Evolutionary conservation across 2,888 invertebrate species (phyloP).

Genomic region (Macrosoma leucophasiata): DNA sequence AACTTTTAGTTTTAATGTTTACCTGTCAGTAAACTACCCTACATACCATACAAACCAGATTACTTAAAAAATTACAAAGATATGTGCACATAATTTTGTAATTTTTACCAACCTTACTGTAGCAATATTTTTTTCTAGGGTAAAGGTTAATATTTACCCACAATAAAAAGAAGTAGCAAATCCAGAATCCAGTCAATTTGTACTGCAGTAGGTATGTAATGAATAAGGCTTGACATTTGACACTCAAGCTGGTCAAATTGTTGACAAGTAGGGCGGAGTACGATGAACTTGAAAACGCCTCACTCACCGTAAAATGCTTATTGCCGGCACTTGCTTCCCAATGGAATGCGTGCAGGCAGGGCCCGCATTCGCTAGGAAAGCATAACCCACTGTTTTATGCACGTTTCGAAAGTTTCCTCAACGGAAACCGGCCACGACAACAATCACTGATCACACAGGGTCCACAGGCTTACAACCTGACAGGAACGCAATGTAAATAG

Average conservation of each 20-base stretch:
- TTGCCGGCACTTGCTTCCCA: slow-evolving; percentile 71
- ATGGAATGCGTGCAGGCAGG: slow-evolving; percentile 70
- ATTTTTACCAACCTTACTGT: too few relatives aligned
- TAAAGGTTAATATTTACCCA: too few relatives aligned
- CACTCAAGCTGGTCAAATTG: slow-evolving; percentile 60
- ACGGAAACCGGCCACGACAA: slow-evolving; percentile 73
- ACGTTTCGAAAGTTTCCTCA: slow-evolving; percentile 72
- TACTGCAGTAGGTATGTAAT: too few relatives aligned
- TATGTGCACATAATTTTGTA: too few relatives aligned
- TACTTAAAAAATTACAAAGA: too few relatives aligned
- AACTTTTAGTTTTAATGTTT: too few relatives aligned
- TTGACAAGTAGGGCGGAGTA: too few relatives aligned
- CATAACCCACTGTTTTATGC: slow-evolving; percentile 72
- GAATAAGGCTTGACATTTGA: slow-evolving; percentile 22
- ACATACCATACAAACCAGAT: too few relatives aligned
- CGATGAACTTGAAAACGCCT: slow-evolving; percentile 69
- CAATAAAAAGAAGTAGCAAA: slow-evolving; percentile 19
- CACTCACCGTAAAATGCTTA: slow-evolving; percentile 75
- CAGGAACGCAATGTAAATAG: slow-evolving; percentile 57
- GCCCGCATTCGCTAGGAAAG: slow-evolving; percentile 70
- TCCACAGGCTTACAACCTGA: slow-evolving; percentile 50
- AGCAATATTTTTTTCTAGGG: too few relatives aligned
- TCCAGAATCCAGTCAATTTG: too few relatives aligned
- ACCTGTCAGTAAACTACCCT: too few relatives aligned
- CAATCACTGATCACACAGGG: slow-evolving; percentile 72